Base-by-base conservation (phyloP, 2,888 invertebrate genomes). In the Heteropelma amictum region DNA sequence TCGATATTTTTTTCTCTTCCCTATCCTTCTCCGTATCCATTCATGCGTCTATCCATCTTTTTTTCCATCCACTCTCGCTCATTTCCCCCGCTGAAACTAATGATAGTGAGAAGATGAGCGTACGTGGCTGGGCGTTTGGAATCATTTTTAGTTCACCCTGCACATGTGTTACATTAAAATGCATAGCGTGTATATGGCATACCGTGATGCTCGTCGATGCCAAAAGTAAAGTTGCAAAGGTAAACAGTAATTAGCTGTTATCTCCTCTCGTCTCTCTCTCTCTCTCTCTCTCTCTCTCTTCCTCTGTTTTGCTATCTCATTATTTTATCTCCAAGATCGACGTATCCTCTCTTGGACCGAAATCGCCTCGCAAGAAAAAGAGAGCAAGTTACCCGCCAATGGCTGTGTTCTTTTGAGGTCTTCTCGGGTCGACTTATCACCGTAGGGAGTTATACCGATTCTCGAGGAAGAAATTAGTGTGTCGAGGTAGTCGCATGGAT, bases 121-220 rank as follows among this genome's bases (percentile, higher is more conserved):
- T 84, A 85, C 86, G 85, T 86, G 86, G 83, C 83, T 71, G 82
- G 81, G 84, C 82, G 84, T 83, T 80, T 82, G 83, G 83, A 63
- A 65, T 5, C 58, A 58, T 72, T 70, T 77, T 77, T 75, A 47
- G 65, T 75, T 71, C 54, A n/a, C n/a, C 54, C 54, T 7, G 28
- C 23, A 21, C 30, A 19, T n/a, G n/a, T n/a, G n/a, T n/a, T n/a
- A n/a, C n/a, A n/a, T n/a, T n/a, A n/a, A n/a, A n/a, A n/a, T n/a
- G n/a, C n/a, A n/a, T n/a, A n/a, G n/a, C n/a, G n/a, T n/a, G n/a
- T n/a, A n/a, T 53, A 26, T 30, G 3, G 35, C 23, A 38, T 28
- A 45, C 23, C 23, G 23, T 8, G 23, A 35, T 71, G 33, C 56
- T 30, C 28, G 28, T 38, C 42, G 45, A 45, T 47, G 47, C 42